Evolutionary conservation across 2,888 invertebrate genomes (phyloP).

Genomic region (Saturnia pavonia): DNA sequence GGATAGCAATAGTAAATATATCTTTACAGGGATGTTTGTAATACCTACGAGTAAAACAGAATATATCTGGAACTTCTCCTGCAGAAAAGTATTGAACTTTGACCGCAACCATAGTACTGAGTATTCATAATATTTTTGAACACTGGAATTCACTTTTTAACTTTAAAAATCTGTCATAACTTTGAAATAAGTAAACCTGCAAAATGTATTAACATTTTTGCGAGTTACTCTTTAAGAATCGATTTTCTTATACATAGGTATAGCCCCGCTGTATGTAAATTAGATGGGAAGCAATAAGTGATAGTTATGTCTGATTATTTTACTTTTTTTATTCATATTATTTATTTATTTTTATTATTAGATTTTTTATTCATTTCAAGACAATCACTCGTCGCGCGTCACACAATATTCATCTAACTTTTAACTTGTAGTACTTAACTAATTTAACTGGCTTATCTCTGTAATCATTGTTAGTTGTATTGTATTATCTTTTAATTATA

Average conservation of each 20-base stretch:
- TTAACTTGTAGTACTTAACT: not conserved
- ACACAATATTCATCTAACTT: not conserved
- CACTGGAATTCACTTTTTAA: not conserved
- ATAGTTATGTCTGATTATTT: too few species aligned
- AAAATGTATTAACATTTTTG: too few species aligned
- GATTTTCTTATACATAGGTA: too few species aligned
- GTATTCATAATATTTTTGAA: not conserved
- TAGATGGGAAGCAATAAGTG: too few species aligned
- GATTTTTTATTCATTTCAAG: too few species aligned
- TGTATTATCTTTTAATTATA: too few species aligned
- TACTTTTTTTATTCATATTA: too few species aligned
- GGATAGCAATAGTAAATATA: not conserved
- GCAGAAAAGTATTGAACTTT: not conserved
- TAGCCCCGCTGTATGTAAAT: too few species aligned
- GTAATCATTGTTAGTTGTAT: too few species aligned
- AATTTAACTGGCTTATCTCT: not conserved
- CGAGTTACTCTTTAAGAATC: too few species aligned
- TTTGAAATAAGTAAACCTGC: not conserved
- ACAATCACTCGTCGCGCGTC: too few species aligned
- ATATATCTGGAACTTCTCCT: not conserved
- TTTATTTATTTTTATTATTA: too few species aligned
- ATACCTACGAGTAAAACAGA: not conserved
- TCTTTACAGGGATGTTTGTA: not conserved
- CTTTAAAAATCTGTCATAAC: not conserved
- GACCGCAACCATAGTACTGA: not conserved